Conservation (phyloP, 2,113 vertebrate species). For the Terrapene triunguis region DNA sequence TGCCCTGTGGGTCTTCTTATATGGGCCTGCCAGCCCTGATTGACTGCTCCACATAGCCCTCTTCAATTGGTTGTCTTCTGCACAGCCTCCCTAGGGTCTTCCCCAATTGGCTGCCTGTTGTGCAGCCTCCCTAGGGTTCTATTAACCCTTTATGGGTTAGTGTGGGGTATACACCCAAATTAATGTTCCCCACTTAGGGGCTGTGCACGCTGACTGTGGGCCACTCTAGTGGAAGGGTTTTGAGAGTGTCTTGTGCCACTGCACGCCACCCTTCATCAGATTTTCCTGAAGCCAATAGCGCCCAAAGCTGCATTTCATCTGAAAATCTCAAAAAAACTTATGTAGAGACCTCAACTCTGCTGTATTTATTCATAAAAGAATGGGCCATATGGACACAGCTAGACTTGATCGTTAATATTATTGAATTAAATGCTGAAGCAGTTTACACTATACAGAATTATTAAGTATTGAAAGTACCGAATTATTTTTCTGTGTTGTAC, state of each 20-base stretch:
- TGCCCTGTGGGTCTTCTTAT: too few species aligned
- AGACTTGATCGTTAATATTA: not conserved
- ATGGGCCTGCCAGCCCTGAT: too few species aligned
- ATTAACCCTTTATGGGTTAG: too few species aligned
- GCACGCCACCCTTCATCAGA: not conserved
- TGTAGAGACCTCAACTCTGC: not conserved
- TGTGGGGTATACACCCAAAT: too few species aligned
- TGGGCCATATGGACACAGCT: not conserved
- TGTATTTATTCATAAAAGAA: not conserved
- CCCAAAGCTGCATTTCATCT: not conserved
- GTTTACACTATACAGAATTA: not conserved
- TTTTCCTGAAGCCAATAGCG: too few species aligned
- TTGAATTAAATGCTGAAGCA: not conserved
- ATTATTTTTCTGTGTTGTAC: not conserved
- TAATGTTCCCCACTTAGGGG: too few species aligned
- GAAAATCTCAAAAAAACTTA: not conserved
- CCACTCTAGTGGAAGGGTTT: not conserved
- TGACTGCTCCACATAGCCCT: too few species aligned
- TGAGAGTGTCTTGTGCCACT: not conserved
- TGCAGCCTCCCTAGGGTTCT: too few species aligned
- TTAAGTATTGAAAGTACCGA: not conserved
- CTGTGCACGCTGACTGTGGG: fast-evolving
- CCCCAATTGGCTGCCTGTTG: too few species aligned
- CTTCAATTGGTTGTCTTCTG: too few species aligned
- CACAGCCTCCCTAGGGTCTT: too few species aligned